These are phyloP conservation scores for Syngnathus typhle DNA, from an alignment of 2,113 vertebrate species.

Conservation along the genomic window DNA sequence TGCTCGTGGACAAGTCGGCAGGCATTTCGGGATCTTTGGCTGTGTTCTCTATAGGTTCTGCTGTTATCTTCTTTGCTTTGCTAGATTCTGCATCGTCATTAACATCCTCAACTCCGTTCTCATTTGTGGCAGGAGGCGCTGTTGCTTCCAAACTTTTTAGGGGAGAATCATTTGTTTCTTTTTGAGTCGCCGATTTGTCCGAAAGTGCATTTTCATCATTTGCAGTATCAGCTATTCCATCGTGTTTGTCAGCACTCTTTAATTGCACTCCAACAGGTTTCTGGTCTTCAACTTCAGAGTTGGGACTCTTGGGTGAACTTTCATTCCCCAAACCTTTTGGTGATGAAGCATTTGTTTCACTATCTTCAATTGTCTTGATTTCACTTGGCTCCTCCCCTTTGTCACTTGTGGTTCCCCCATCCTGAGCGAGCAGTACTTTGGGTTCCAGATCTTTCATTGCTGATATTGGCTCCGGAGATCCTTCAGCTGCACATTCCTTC, in stretches of 20 bases:
- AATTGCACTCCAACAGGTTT: background rate
- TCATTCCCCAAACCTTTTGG: conserved; percentile 1
- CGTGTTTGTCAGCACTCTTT: conserved; percentile 2
- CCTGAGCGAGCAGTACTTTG: conserved; percentile 11
- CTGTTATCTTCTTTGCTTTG: background rate
- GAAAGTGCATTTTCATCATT: background rate
- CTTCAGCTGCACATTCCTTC: conserved; percentile 1
- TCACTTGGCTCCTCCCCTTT: background rate
- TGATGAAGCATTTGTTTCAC: conserved; percentile 1
- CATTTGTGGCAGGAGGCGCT: background rate
- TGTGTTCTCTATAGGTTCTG: background rate
- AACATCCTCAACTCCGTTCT: background rate
- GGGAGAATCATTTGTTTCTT: conserved; percentile 1
- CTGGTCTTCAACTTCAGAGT: conserved; percentile 9
- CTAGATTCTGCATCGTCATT: background rate
- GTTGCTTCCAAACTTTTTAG: background rate
- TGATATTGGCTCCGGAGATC: conserved; percentile 7
- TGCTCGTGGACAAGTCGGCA: background rate
- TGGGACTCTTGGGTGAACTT: background rate
- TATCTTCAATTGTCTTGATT: conserved; percentile 11
- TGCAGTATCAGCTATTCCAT: background rate
- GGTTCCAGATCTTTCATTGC: conserved; percentile 10
- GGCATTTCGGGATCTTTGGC: background rate
- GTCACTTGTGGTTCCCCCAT: background rate
- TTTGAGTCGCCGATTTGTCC: background rate